phyloP scores from a whole-genome alignment of 2,888 invertebrate genomes.

The Agonopterix subpropinquella region DNA sequence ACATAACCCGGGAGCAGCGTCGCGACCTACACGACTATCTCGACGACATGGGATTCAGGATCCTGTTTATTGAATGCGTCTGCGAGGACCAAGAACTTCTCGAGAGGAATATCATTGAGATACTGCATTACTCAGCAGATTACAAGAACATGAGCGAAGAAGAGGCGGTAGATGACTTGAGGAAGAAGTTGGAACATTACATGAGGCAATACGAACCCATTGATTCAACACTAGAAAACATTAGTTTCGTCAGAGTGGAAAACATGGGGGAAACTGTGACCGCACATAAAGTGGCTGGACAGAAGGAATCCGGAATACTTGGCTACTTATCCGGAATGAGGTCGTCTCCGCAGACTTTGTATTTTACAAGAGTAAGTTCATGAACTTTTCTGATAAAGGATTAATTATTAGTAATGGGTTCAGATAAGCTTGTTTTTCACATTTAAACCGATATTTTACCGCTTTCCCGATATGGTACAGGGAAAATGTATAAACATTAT shows the following conservation, averaged over 20 bases:
- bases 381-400: neutral
- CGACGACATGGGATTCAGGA: constrained; percentile 84
- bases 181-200: constrained; percentile 89
- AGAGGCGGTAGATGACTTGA: constrained; percentile 86
- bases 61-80: constrained; percentile 94
- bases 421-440: constrained; percentile 26
- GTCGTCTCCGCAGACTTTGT: constrained; percentile 88
- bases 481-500: constrained; percentile 6
- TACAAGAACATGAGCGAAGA: constrained; percentile 87
- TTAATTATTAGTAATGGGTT: constrained; percentile 1
- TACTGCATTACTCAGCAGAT: constrained; percentile 90
- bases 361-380: constrained; percentile 88
- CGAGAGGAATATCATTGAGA: constrained; percentile 78
- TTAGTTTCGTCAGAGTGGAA: constrained; percentile 66
- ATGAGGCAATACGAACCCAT: constrained; percentile 87
- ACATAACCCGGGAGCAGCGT: constrained; percentile 89
- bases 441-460: neutral
- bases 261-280: constrained; percentile 80
- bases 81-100: constrained; percentile 83
- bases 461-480: constrained; percentile 2
- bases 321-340: constrained; percentile 93
- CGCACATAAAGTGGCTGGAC: constrained; percentile 83
- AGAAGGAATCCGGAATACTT: constrained; percentile 88
- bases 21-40: constrained; percentile 83
- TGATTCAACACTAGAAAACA: constrained; percentile 75